These are phyloP conservation scores for Lasius fuliginosus DNA, from an alignment of 2,888 invertebrate species.

Conservation along the genomic window DNA sequence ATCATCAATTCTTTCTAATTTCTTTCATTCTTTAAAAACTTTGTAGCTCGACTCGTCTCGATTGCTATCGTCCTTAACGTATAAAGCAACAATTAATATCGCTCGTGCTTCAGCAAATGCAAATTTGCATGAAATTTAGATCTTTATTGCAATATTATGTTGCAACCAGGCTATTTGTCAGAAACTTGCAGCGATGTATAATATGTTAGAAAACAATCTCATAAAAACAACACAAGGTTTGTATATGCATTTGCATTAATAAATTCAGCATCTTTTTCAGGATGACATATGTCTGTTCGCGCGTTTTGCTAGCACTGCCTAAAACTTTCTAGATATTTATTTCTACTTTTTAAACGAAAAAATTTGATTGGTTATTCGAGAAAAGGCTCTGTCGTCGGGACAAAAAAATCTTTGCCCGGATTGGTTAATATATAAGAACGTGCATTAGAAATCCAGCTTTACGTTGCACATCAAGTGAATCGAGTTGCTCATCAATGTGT, in stretches of 20 bases:
- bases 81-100: neutral
- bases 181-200: neutral
- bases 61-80: too few relatives aligned
- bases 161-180: neutral
- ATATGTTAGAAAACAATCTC: neutral
- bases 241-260: neutral
- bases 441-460: too few relatives aligned
- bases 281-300: too few relatives aligned
- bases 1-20: neutral
- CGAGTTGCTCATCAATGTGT: too few relatives aligned
- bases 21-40: neutral
- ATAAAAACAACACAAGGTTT: neutral
- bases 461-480: too few relatives aligned
- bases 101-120: neutral
- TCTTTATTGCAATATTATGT: neutral
- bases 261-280: neutral
- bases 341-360: too few relatives aligned
- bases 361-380: too few relatives aligned
- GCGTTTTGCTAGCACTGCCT: too few relatives aligned
- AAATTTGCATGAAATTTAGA: neutral
- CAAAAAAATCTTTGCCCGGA: too few relatives aligned
- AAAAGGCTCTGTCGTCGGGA: too few relatives aligned
- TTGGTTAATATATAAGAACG: too few relatives aligned
- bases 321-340: too few relatives aligned
- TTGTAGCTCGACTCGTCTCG: neutral